Evolutionary conservation across 2,888 invertebrate genomes (phyloP).

Genomic region (Volucella zonaria): DNA sequence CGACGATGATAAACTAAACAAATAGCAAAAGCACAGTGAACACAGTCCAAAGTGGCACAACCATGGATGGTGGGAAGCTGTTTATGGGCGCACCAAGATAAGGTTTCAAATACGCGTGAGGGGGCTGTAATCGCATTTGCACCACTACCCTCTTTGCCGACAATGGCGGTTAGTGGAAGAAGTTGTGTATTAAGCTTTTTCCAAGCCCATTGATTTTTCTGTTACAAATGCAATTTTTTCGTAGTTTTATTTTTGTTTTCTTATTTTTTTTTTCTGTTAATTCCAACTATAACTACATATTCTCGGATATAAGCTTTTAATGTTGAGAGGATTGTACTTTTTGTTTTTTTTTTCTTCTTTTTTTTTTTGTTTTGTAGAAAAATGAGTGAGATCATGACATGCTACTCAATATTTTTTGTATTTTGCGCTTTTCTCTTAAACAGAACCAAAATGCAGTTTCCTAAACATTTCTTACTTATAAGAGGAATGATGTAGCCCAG

Average conservation of each 20-base stretch:
- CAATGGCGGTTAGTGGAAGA: slow-evolving; percentile 57
- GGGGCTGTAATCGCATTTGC: slow-evolving; percentile 71
- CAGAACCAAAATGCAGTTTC: neutral
- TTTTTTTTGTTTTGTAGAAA: slow-evolving; percentile 26
- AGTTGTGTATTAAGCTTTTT: slow-evolving; percentile 53
- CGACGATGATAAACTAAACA: slow-evolving; percentile 78
- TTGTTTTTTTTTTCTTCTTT: no score
- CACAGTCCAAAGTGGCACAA: slow-evolving; percentile 29
- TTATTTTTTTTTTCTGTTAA: neutral
- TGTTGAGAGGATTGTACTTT: slow-evolving; percentile 23
- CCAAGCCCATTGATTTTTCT: slow-evolving; percentile 69
- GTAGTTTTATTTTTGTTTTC: slow-evolving; percentile 25
- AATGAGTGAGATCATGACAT: slow-evolving; percentile 38
- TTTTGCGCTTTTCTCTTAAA: slow-evolving; percentile 29
- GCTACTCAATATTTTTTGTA: slow-evolving; percentile 44
- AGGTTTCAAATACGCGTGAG: slow-evolving; percentile 66
- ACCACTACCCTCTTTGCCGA: slow-evolving; percentile 36
- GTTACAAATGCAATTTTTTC: slow-evolving; percentile 57
- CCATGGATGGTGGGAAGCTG: slow-evolving; percentile 32
- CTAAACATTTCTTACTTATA: no score
- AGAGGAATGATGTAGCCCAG: no score
- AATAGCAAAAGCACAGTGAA: slow-evolving; percentile 62
- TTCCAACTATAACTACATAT: neutral
- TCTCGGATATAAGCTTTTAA: slow-evolving; percentile 39
- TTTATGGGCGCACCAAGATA: slow-evolving; percentile 50